Evolutionary conservation across 2,113 vertebrate species (phyloP), one percentile per base, ranked within the genome.

Genomic region (Thunnus thynnus): DNA sequence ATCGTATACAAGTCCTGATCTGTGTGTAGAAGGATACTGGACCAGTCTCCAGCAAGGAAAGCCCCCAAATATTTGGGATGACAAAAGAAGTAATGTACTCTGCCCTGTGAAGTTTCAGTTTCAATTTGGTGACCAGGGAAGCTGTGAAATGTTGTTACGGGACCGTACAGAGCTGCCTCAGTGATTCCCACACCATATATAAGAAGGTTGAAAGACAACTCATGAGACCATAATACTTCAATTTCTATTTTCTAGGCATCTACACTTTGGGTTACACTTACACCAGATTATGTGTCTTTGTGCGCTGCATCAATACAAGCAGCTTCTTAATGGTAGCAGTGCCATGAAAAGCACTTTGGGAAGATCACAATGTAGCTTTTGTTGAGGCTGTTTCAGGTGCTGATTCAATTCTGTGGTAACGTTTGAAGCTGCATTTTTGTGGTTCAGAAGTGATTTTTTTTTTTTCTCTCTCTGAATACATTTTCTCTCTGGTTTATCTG

Each of bases 201-300:
- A 91, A 91, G 82, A 47, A 41, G 84, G 82, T 83, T 88, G 90
- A 88, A 90, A 91, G 86, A 80, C 86, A 66, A 61, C 82, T 87
- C 86, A 85, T 88, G 82, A 87, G 64, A 85, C 69, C 47, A 58
- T 87, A 89, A 87, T 87, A 84, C 78, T 91, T 80, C 25, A 32
- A 78, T 87, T 85, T 85, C 51, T 61, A 85, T 86, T 89, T 91
- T 66, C 72, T 32, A 55, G 78, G 70, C 70, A 66, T 84, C 73
- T 30, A 44, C 79, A 80, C 76, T 83, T 84, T 82, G 69, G 72
- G 68, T 77, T 74, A 66, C 86, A 41, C 9, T 88, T 82, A 78
- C 61, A 67, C 60, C 55, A 82, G 65, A 88, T 86, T 80, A 82
- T 82, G 70, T 61, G 65, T 83, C 76, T 85, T 86, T 86, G 76